Percentiles rank a stretch among this genome's conserved stretches.
These are phyloP conservation scores for Latrodectus elegans DNA, from an alignment of 2,888 invertebrate genomes.

Conservation along the genomic window DNA sequence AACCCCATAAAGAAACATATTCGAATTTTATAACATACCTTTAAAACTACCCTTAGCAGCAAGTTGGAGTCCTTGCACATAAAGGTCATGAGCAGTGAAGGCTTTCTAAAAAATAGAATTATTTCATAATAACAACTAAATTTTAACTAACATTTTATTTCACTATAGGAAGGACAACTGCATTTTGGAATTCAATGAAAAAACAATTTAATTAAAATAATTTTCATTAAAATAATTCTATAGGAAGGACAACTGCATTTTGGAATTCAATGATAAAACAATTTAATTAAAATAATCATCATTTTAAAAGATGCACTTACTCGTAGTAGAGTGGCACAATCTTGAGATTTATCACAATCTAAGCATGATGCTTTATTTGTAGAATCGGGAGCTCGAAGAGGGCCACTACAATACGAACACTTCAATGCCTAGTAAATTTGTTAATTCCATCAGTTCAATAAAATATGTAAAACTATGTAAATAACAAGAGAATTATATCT, in stretches of 20 bases:
- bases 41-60: conserved; percentile 70
- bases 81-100: conserved; percentile 71
- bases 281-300: too few relatives aligned
- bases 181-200: too few relatives aligned
- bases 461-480: too few relatives aligned
- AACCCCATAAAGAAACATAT: too few relatives aligned
- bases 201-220: too few relatives aligned
- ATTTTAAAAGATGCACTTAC: conserved; percentile 25
- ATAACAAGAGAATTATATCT: too few relatives aligned
- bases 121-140: background rate
- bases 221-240: too few relatives aligned
- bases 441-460: too few relatives aligned
- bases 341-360: conserved; percentile 67
- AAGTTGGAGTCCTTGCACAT: conserved; percentile 71
- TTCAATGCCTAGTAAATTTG: conserved; percentile 70
- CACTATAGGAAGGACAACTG: too few relatives aligned
- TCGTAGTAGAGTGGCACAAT: conserved; percentile 59
- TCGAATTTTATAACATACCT: conserved; percentile 67
- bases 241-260: too few relatives aligned
- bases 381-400: conserved; percentile 67
- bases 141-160: conserved; percentile 21
- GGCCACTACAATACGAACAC: conserved; percentile 73
- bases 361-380: conserved; percentile 57
- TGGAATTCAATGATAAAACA: too few relatives aligned
- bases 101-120: conserved; percentile 62